Evolutionary conservation across 2,888 invertebrate genomes (phyloP), one percentile per base, ranked within the genome.

Genomic region (Caenorhabditis macrosperma): DNA sequence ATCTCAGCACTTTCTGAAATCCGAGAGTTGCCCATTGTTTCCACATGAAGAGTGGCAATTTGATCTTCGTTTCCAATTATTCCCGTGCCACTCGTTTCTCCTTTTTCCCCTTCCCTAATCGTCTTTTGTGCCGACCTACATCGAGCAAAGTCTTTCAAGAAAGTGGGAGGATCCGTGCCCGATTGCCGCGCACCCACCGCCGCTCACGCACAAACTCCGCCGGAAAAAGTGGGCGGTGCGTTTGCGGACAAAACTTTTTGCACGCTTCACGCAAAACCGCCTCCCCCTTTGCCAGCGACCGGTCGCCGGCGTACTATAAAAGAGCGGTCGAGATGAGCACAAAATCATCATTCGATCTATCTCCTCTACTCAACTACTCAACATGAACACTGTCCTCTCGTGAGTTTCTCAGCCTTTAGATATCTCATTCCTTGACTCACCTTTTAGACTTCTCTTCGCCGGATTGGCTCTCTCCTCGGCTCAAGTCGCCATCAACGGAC

Each of bases 401-500:
- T 78, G 52, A 78, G 78, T 78, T 63, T 55, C 67, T 24, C 17
- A 35, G 22, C 38, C 17, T 30, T 10, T 48, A 15, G 48, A 38
- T 55, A 46, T 6, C 12, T 59, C 26, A 2, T 17, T 41, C 33
- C 9, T 15, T 68, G 26, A 41, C 4, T 24, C 24, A 17, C 17
- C 12, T 61, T 78, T 61, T 55, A 82, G 82, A 30, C 71, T 81
- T 52, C 76, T 83, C 59, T 74, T 81, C 74, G 71, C 83, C 59
- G 76, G 81, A 35, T 64, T 83, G 57, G 81, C 81, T 22, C 76
- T 83, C 61, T 69, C 83, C n/a, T 76, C 76, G 30, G 83, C 82
- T 30, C 83, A 83, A 57, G 68, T 83, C 15, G 84, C 82, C 20
- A 72, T 81, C 60, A 82, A 84, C 59, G 82, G 84, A 33, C 84